A percentile compares a stretch with the other conserved stretches of the same genome.
Conservation (phyloP, 2,797 vertebrate genomes). For the Poeciliopsis presidionis region DNA sequence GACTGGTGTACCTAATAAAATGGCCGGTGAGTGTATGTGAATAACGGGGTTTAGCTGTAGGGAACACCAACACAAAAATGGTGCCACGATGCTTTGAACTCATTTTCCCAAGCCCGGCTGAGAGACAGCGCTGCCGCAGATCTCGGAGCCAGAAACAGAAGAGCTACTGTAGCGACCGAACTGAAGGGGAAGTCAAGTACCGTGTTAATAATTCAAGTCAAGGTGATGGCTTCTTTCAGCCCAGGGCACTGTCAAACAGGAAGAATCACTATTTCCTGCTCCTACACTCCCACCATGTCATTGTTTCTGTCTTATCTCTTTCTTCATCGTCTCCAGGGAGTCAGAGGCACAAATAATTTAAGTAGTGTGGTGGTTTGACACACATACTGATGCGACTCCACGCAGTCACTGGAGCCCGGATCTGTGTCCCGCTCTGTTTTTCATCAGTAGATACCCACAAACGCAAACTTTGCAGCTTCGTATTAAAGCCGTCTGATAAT, state of each 20-base stretch:
- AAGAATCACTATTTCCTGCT: constrained; percentile 25
- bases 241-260: constrained; percentile 53
- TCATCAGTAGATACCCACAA: constrained; percentile 8
- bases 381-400: constrained; percentile 6
- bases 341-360: constrained; percentile 39
- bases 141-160: constrained; percentile 17
- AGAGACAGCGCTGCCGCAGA: constrained; percentile 16
- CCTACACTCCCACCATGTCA: constrained; percentile 15
- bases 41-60: constrained; percentile 14
- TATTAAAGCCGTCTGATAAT: background rate
- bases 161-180: constrained; percentile 17
- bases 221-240: constrained; percentile 63
- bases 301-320: constrained; percentile 8
- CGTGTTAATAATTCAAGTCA: constrained; percentile 64
- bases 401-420: background rate
- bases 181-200: constrained; percentile 56
- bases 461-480: background rate
- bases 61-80: constrained; percentile 36
- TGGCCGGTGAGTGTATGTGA: background rate
- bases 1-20: too few relatives aligned
- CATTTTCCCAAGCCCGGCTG: background rate
- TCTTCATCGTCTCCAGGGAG: constrained; percentile 14
- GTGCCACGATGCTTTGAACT: constrained; percentile 33
- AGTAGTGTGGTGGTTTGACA: constrained; percentile 17
- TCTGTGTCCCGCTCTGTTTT: background rate